Evolutionary conservation across 64 coral and sea anemone species (phyloP).

Genomic region (Stichodactyla mertensii): DNA sequence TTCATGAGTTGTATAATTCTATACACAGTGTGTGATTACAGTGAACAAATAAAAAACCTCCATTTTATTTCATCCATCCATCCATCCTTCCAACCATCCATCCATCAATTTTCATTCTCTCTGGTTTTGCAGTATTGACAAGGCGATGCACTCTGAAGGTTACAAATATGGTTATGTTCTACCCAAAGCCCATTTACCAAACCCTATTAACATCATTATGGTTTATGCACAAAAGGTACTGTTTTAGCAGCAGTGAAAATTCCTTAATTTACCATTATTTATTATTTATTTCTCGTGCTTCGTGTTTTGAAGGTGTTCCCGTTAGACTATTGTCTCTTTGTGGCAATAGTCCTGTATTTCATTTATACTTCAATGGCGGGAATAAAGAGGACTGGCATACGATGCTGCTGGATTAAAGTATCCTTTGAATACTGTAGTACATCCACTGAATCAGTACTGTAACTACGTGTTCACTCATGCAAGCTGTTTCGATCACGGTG

Average conservation of each 20-base stretch:
- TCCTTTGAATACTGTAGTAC: slow-evolving; percentile 33
- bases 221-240: slow-evolving; percentile 85
- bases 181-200: slow-evolving; percentile 61
- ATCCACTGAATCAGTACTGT: too few relatives aligned
- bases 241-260: neutral
- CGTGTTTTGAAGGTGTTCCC: slow-evolving; percentile 72
- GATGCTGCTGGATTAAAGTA: slow-evolving; percentile 98
- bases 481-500: too few relatives aligned
- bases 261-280: too few relatives aligned
- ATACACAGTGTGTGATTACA: too few relatives aligned
- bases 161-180: slow-evolving; percentile 94
- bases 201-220: slow-evolving; percentile 94
- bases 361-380: slow-evolving; percentile 88
- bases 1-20: too few relatives aligned
- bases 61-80: neutral
- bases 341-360: slow-evolving; percentile 86
- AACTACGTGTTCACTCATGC: too few relatives aligned
- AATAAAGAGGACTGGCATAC: slow-evolving; percentile 78
- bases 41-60: too few relatives aligned
- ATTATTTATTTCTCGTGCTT: neutral
- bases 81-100: neutral
- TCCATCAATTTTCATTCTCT: neutral
- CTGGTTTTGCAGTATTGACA: slow-evolving; percentile 70
- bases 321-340: slow-evolving; percentile 93
- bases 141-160: slow-evolving; percentile 86